Percentiles rank a stretch among this genome's conserved stretches.
Conservation (phyloP, 2,888 invertebrate genomes). For the Troilus luridus region DNA sequence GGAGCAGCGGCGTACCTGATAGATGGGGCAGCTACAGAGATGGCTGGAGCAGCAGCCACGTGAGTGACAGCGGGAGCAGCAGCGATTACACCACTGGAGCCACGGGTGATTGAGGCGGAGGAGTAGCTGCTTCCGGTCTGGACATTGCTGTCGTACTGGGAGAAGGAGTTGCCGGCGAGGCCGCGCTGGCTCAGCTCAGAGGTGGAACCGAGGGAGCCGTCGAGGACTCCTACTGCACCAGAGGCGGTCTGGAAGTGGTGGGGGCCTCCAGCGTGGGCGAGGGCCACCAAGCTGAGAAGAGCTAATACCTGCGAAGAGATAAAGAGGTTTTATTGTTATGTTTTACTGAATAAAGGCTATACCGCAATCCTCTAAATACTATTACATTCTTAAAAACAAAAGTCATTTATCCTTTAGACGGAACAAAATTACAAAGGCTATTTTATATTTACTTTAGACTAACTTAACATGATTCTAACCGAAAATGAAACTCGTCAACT, state of each 20-base stretch:
- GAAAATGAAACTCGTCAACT: not conserved
- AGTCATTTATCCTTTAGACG: no score
- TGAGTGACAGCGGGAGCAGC: slow-evolving; percentile 53
- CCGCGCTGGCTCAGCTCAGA: slow-evolving; percentile 69
- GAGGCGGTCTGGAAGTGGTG: slow-evolving; percentile 65
- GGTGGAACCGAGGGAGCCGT: slow-evolving; percentile 68
- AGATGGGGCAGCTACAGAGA: slow-evolving; percentile 62
- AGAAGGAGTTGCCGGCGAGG: slow-evolving; percentile 68
- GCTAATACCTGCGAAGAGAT: slow-evolving; percentile 60
- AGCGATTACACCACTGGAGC: slow-evolving; percentile 61
- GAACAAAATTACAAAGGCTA: no score
- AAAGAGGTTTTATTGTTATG: no score
- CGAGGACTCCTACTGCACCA: slow-evolving; percentile 70
- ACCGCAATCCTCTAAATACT: no score
- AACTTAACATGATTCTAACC: not conserved
- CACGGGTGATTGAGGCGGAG: slow-evolving; percentile 60
- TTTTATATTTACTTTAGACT: not conserved
- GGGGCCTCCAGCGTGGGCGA: slow-evolving; percentile 65
- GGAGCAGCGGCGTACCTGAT: slow-evolving; percentile 60
- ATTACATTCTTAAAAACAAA: no score
- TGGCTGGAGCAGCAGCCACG: slow-evolving; percentile 60
- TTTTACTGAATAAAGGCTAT: no score
- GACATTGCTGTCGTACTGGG: slow-evolving; percentile 69
- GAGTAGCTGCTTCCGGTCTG: slow-evolving; percentile 61
- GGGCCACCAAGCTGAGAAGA: slow-evolving; percentile 63